A percentile compares a stretch with the other conserved stretches of the same genome.
These are phyloP conservation scores for Autographa gamma DNA, from an alignment of 2,888 invertebrate genomes.

Conservation along the genomic window DNA sequence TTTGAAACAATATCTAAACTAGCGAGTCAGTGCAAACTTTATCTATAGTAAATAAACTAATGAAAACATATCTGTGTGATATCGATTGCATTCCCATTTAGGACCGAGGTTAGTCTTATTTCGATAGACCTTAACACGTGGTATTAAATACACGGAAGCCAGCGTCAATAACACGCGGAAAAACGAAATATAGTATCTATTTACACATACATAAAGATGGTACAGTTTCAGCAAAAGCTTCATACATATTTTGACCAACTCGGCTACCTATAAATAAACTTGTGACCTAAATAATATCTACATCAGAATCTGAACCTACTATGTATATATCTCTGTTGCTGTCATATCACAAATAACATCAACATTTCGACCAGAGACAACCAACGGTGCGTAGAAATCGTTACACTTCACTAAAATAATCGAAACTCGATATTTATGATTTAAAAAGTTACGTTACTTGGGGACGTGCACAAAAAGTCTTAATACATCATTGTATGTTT, in stretches of 20 bases:
- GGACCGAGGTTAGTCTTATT: not conserved
- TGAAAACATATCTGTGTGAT: not conserved
- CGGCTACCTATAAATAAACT: constrained; percentile 27
- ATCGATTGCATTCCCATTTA: not conserved
- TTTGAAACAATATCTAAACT: too few relatives aligned
- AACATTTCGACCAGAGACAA: constrained; percentile 10
- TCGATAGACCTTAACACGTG: constrained; percentile 8
- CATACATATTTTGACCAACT: not conserved
- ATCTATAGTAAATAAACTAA: not conserved
- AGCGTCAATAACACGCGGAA: constrained; percentile 1
- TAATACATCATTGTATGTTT: constrained; percentile 43
- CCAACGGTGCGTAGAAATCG: constrained; percentile 40
- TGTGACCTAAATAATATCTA: constrained; percentile 36
- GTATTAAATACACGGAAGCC: constrained; percentile 7
- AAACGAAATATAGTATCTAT: constrained; percentile 5
- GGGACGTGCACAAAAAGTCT: constrained; percentile 51
- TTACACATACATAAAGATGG: not conserved
- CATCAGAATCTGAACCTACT: constrained; percentile 7
- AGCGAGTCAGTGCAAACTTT: too few relatives aligned
- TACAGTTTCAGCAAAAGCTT: not conserved
- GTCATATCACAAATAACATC: constrained; percentile 8
- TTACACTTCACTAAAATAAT: constrained; percentile 52
- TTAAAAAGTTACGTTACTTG: constrained; percentile 45
- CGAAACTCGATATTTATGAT: constrained; percentile 52
- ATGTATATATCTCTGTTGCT: constrained; percentile 11